Conservation (phyloP, 2,888 invertebrate species). For the Cacoxenus indagator region DNA sequence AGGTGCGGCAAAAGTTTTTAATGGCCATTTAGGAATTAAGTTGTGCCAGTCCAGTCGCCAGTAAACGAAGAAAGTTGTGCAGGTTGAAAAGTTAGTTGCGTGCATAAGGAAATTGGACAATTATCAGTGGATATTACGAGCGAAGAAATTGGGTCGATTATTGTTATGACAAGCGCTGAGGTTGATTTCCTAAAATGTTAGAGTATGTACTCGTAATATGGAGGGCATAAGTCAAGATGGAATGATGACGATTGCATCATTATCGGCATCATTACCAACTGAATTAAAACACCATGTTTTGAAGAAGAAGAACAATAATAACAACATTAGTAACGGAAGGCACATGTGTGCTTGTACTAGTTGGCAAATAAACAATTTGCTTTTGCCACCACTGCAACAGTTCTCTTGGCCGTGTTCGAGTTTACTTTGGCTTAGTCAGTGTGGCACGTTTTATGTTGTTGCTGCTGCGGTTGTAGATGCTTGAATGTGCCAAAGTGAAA, state of each 20-base stretch:
- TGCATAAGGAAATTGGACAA: not conserved
- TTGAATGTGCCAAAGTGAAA: not conserved
- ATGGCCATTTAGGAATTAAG: not conserved
- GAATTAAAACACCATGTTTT: too few species aligned
- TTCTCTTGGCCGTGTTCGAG: slow-evolving; percentile 3
- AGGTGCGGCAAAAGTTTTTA: slow-evolving; percentile 7
- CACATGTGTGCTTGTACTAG: not conserved
- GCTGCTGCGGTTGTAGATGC: slow-evolving; percentile 8
- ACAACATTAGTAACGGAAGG: not conserved
- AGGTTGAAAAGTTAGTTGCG: not conserved
- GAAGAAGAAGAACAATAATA: not conserved
- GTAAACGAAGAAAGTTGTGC: not conserved
- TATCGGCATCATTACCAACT: not conserved
- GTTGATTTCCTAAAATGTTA: not conserved
- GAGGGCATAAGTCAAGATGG: not conserved
- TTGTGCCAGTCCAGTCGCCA: too few species aligned
- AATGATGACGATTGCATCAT: not conserved
- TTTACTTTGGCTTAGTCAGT: not conserved
- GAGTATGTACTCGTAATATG: not conserved
- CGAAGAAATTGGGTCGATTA: not conserved
- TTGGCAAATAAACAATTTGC: slow-evolving; percentile 18
- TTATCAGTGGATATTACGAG: not conserved
- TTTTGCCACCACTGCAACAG: slow-evolving; percentile 5
- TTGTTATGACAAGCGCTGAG: not conserved
- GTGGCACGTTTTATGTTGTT: not conserved